These are phyloP conservation scores for Pleuronectes platessa DNA, from an alignment of 2,113 vertebrate genomes.

Conservation along the genomic window DNA sequence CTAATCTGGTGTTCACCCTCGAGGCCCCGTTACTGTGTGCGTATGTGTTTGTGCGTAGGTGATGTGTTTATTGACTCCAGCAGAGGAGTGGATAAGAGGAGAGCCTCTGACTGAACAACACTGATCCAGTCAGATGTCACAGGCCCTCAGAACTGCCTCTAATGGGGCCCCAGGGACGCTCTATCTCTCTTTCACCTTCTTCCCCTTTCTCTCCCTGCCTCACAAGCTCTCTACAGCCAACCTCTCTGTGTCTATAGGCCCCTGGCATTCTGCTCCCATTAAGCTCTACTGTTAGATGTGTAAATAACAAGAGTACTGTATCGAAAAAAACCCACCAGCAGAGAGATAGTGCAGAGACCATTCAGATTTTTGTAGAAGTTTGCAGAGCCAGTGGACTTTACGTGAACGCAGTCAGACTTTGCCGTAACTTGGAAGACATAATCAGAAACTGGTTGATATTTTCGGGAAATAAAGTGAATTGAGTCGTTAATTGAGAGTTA, in stretches of 20 bases:
- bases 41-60: slow-evolving; percentile 73
- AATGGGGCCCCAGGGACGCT: slow-evolving; percentile 79
- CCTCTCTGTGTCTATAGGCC: slow-evolving; percentile 39
- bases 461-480: neutral
- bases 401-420: neutral
- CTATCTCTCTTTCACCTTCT: slow-evolving; percentile 62
- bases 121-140: slow-evolving; percentile 84
- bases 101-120: slow-evolving; percentile 78
- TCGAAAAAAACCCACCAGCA: neutral
- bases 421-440: neutral
- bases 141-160: slow-evolving; percentile 79
- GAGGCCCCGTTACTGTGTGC: slow-evolving; percentile 70
- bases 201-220: slow-evolving; percentile 53
- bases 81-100: slow-evolving; percentile 80
- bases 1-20: slow-evolving; percentile 75
- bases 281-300: slow-evolving; percentile 8
- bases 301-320: slow-evolving; percentile 19
- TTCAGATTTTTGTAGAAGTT: neutral
- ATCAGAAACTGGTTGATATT: neutral
- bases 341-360: neutral
- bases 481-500: neutral
- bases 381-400: neutral
- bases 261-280: slow-evolving; percentile 29
- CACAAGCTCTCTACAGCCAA: slow-evolving; percentile 40
- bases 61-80: slow-evolving; percentile 82